Base-by-base conservation (phyloP, 2,797 vertebrate genomes). In the Atherinosoma microstoma region DNA sequence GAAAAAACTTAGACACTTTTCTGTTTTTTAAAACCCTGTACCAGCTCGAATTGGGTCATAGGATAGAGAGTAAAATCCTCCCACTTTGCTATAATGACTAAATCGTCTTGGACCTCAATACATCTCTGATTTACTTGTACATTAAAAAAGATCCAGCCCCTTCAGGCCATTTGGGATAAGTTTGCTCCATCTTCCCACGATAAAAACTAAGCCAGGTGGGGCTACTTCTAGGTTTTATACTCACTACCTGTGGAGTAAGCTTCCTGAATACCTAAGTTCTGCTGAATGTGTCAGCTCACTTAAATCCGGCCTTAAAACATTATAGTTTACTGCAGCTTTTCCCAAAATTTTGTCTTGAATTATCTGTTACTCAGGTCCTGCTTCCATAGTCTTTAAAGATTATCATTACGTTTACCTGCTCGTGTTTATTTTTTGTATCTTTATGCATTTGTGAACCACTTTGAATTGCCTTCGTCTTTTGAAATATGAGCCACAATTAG, bases 11-110 rank as follows among this genome's bases (percentile, higher is more conserved):
- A 49, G 1, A 16, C 4, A 42, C 5, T 42, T 16, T 42, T 15
- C 40, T 42, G 40, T 3, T 42, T 40, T 57, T 47, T 47, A 47
- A 67, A 68, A 47, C 38, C 51, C 16, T 47, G 57, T 30, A 35
- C 16, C 13, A n/a, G 40, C 56, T 68, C 66, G 30, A n/a, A 16
- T 8, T 22, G 56, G 35, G 56, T 68, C 66, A 58, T 47, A 47
- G 40, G 66, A 30, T 58, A 18, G 27, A 34, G 22, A 34, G 58
- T 67, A 67, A 67, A 67, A 45, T 58, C 40, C 54, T 24, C 42
- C 45, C 30, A n/a, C 38, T 58, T n/a, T 18, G 45, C 40, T 47
- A 32, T 24, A 58, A 35, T 7, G 20, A 45, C 36, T 15, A 27
- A 22, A 58, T 22, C 53, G n/a, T 30, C 40, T 34, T 6, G 9